Evolutionary conservation across 2,113 vertebrate species (phyloP).

Genomic region (Vireo altiloquus): DNA sequence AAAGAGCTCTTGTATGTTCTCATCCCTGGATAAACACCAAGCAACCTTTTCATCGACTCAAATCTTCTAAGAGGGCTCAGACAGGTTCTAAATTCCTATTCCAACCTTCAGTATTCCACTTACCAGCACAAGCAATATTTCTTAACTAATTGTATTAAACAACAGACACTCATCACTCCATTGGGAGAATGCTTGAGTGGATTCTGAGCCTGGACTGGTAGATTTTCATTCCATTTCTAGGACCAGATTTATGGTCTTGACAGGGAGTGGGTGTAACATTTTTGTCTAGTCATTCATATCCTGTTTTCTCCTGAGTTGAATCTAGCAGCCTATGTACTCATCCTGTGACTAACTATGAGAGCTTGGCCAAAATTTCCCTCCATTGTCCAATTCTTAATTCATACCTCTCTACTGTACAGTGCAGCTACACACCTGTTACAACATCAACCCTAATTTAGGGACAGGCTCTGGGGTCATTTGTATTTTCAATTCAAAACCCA

Average conservation of each 20-base stretch:
- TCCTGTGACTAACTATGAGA: slow-evolving; percentile 19
- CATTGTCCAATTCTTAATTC: background rate
- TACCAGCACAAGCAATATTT: background rate
- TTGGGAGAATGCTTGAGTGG: background rate
- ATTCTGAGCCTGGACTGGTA: background rate
- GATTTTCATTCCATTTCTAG: background rate
- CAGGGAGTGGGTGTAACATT: background rate
- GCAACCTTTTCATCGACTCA: background rate
- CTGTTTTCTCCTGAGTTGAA: slow-evolving; percentile 39
- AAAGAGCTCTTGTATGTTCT: background rate
- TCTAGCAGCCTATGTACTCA: background rate
- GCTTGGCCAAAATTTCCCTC: background rate
- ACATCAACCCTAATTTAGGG: background rate
- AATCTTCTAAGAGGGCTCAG: background rate
- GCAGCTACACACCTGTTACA: background rate
- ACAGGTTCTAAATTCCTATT: background rate
- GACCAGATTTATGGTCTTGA: background rate
- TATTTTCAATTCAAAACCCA: background rate
- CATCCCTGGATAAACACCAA: background rate
- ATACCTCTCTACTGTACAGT: background rate
- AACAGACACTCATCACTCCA: background rate
- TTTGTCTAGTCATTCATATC: slow-evolving; percentile 32
- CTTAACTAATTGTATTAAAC: background rate
- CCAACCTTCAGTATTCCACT: background rate
- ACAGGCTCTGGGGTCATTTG: background rate